Percentiles rank a stretch among this genome's conserved stretches.
These are phyloP conservation scores for Dendrolimus pini DNA, from an alignment of 2,888 invertebrate genomes.

Conservation along the genomic window DNA sequence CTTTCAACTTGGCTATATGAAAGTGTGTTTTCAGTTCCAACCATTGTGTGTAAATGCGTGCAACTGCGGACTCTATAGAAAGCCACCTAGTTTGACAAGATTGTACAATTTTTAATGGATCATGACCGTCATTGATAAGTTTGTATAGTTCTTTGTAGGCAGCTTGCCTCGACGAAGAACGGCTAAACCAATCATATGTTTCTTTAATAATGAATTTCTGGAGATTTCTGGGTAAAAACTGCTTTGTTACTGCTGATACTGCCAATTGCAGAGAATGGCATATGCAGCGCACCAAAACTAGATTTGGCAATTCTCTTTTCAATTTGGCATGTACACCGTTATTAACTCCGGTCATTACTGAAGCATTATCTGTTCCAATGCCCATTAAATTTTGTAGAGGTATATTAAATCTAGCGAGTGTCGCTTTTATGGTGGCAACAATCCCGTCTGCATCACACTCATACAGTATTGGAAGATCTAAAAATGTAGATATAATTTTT, in stretches of 20 bases:
- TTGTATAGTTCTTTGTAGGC: conserved; percentile 14
- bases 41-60: conserved; percentile 2
- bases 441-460: conserved; percentile 13
- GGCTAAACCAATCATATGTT: conserved; percentile 28
- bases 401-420: conserved; percentile 11
- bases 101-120: conserved; percentile 20
- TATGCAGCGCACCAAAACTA: too few species aligned
- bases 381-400: conserved; percentile 19
- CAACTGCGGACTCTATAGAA: conserved; percentile 23
- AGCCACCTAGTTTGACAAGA: conserved; percentile 20
- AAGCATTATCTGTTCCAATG: conserved; percentile 36
- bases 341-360: conserved; percentile 36
- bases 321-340: conserved; percentile 28
- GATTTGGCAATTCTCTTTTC: conserved; percentile 26
- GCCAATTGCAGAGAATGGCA: conserved; percentile 32
- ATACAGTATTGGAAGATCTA: conserved; percentile 8
- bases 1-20: too few species aligned
- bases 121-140: conserved; percentile 16
- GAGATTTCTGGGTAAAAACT: conserved; percentile 24
- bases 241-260: conserved; percentile 12
- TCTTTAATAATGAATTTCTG: conserved; percentile 22
- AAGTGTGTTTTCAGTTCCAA: too few species aligned
- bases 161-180: conserved; percentile 16
- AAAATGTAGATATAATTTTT: conserved; percentile 12
- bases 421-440: conserved; percentile 10